Conservation (phyloP, 64 coral and sea anemone species). For the Actinia equina region DNA sequence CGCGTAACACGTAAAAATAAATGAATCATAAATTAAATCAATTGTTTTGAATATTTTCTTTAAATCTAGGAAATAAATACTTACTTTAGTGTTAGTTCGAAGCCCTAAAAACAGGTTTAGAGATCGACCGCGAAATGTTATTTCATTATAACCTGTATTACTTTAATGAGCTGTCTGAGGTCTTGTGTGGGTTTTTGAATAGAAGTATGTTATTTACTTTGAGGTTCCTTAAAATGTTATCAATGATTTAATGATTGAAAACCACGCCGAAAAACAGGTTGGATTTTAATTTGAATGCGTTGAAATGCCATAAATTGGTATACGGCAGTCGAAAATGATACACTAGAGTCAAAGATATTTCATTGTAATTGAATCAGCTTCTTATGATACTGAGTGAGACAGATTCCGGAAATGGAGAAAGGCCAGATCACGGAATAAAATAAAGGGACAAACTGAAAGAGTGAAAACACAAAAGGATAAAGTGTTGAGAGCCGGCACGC, state of each 20-base stretch:
- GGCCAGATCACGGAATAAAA: background rate
- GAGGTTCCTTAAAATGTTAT: constrained; percentile 9
- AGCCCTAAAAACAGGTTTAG: background rate
- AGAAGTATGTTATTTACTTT: background rate
- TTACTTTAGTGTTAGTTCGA: background rate
- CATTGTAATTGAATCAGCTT: background rate
- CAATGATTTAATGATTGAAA: constrained; percentile 8
- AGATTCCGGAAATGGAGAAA: constrained; percentile 1
- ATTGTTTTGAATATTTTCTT: background rate
- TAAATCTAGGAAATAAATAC: constrained; percentile 1
- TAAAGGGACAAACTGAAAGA: background rate
- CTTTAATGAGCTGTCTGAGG: background rate
- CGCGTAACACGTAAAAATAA: background rate
- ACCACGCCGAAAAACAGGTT: background rate
- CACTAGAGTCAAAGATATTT: background rate
- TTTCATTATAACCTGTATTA: background rate
- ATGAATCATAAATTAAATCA: background rate
- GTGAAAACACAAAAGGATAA: background rate
- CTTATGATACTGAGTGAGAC: background rate
- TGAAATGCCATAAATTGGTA: background rate
- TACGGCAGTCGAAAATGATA: background rate
- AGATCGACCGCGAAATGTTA: background rate
- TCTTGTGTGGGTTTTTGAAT: background rate
- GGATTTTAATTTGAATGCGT: background rate
- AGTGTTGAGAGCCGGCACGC: background rate